Evolutionary conservation across 2,797 vertebrate species (phyloP).

Genomic region (Dallia pectoralis): DNA sequence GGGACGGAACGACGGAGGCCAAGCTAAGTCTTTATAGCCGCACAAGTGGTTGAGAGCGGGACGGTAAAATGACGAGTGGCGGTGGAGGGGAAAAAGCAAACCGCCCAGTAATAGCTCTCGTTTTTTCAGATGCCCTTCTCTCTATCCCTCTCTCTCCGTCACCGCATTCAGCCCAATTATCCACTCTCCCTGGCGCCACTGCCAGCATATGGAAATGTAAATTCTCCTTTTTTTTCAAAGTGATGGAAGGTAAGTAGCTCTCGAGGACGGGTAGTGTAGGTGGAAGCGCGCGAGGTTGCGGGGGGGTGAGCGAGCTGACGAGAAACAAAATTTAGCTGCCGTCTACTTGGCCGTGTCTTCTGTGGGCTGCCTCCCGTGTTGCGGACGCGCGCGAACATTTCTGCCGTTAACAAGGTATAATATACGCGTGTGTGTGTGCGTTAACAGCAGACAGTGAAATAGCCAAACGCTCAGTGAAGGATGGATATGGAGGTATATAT

Average conservation of each 20-base stretch:
- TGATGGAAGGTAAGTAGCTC: conserved; percentile 74
- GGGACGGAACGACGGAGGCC: conserved; percentile 69
- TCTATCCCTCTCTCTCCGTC: conserved; percentile 73
- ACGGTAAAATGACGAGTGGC: conserved; percentile 75
- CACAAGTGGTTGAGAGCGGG: conserved; percentile 82
- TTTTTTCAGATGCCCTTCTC: conserved; percentile 67
- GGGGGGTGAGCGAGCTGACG: conserved; percentile 70
- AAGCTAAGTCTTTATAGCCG: conserved; percentile 79
- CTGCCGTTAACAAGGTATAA: not conserved
- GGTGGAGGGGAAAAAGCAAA: conserved; percentile 42
- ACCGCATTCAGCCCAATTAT: conserved; percentile 82
- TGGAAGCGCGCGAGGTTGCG: conserved; percentile 66
- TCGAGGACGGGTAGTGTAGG: conserved; percentile 64
- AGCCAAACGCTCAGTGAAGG: not conserved
- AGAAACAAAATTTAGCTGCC: conserved; percentile 57
- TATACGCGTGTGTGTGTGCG: no score
- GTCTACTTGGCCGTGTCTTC: conserved; percentile 51
- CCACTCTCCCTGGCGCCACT: conserved; percentile 79
- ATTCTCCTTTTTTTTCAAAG: conserved; percentile 57
- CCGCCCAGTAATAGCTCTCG: conserved; percentile 71
- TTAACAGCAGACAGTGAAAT: no score
- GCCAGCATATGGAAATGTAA: conserved; percentile 83
- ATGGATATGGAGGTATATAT: not conserved
- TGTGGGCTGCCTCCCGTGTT: not conserved
- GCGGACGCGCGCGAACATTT: not conserved